Percentiles rank a stretch among this genome's conserved stretches.
These are phyloP conservation scores for Anthopleura xanthogrammica DNA, from an alignment of 92 coral and sea anemone species.

Conservation along the genomic window DNA sequence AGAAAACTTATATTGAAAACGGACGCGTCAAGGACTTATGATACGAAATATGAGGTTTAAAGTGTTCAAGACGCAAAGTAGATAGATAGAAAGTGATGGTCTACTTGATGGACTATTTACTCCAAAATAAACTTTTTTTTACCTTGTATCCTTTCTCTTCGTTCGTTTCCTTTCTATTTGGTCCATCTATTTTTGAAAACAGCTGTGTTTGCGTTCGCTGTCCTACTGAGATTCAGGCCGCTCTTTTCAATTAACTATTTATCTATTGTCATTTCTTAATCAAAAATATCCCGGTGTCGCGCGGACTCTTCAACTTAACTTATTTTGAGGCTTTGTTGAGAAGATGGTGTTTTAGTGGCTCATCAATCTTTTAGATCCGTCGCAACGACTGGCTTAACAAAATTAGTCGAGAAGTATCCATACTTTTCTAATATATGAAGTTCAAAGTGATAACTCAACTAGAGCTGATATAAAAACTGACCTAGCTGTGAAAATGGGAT, in stretches of 20 bases:
- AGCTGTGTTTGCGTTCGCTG: not conserved
- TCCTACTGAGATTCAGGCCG: not conserved
- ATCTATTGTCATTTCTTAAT: constrained; percentile 9
- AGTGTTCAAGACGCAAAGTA: not conserved
- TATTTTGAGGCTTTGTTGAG: not conserved
- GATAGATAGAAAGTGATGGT: constrained; percentile 1
- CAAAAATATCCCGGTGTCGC: not conserved
- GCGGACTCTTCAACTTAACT: not conserved
- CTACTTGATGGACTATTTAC: constrained; percentile 2
- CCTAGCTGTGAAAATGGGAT: too few species aligned
- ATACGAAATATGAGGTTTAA: constrained; percentile 19
- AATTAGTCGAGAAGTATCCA: too few species aligned
- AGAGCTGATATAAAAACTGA: too few species aligned
- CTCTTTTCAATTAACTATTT: constrained; percentile 1
- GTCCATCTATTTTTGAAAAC: not conserved
- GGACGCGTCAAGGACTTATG: constrained; percentile 17
- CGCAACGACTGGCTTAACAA: not conserved
- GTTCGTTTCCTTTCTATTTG: not conserved
- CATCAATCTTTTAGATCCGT: not conserved
- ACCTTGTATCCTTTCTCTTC: not conserved
- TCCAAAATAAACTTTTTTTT: constrained; percentile 3
- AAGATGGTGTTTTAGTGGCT: not conserved
- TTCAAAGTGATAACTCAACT: too few species aligned
- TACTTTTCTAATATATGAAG: too few species aligned
- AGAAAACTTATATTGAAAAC: constrained; percentile 10